Base-by-base conservation (phyloP, 2,888 invertebrate species). In the Leptopilina syphax region DNA sequence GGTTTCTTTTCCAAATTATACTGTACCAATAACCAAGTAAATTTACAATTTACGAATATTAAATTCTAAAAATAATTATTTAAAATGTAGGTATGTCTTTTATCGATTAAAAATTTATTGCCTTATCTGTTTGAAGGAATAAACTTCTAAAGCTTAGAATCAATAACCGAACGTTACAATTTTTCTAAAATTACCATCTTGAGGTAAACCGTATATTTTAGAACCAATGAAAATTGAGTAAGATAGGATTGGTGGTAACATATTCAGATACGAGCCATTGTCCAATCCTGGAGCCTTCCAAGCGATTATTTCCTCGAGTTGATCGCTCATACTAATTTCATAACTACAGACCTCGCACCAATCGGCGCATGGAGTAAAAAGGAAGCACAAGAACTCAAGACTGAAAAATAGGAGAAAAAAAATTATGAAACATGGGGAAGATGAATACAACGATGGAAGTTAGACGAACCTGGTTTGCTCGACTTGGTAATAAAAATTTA, bases 271-370 rank as follows among this genome's bases (percentile, higher is more conserved):
- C 60, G 70, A 80, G 78, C 79, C 83, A 83, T 84, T 87, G 83
- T 86, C 91, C 91, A 91, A 91, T 91, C 89, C 87, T 86, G 87
- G 86, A 87, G 87, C 87, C 87, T 87, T 87, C 83, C 80, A 84
- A 90, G 87, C 90, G 88, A 91, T 91, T 91, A 91, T 88, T 88
- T 86, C 85, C 85, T 85, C 86, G 85, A 86, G 83, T 87, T 86
- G 90, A 89, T 90, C 90, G 89, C 86, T 90, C 90, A 91, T 92
- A 91, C 91, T 92, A 91, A 92, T 92, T 91, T 91, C 89, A 88
- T 90, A 91, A 91, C 90, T 90, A 91, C 91, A 89, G 90, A 89
- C 89, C 88, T 89, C 87, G 89, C 91, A 86, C 91, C 91, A 91
- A 91, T 91, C 85, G 89, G 89, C 81, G 77, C 77, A 79, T 81